Conservation (phyloP, 2,113 vertebrate genomes). For the Pteruthius melanotis region DNA sequence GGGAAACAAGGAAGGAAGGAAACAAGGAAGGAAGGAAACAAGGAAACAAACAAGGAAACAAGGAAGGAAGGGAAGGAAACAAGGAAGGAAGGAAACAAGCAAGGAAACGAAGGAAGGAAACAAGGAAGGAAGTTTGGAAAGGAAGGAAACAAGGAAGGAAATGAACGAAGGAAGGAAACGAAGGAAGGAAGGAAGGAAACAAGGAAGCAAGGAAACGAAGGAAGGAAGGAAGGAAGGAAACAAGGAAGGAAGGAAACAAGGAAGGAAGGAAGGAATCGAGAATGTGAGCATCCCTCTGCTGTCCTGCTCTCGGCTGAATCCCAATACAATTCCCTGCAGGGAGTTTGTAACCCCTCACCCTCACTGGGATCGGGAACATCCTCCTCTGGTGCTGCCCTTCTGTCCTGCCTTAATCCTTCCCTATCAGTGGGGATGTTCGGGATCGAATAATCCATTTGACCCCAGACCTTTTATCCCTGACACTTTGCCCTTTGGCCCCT, state of each 20-base stretch:
- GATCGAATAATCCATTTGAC: slow-evolving; percentile 15
- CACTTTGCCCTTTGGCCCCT: not conserved
- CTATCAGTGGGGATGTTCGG: not conserved
- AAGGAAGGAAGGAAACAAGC: too few species aligned
- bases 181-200: not conserved
- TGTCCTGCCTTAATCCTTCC: not conserved
- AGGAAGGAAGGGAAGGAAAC: not conserved
- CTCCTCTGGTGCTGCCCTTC: not conserved
- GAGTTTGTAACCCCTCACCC: not conserved
- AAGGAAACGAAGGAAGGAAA: too few species aligned
- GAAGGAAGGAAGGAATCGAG: not conserved
- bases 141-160: too few species aligned
- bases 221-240: not conserved
- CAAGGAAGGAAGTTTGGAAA: too few species aligned
- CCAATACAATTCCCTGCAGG: not conserved
- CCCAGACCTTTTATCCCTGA: not conserved
- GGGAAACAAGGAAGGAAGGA: not conserved
- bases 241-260: too few species aligned
- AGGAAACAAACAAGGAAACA: too few species aligned
- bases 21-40: not conserved
- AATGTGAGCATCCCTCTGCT: not conserved
- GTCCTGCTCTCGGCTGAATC: not conserved
- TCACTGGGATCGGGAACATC: not conserved
- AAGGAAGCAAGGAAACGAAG: not conserved
- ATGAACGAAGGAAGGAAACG: too few species aligned